Evolutionary conservation across 2,888 invertebrate genomes (phyloP), one percentile per base, ranked within the genome.

Genomic region (Psylliodes chrysocephalus): DNA sequence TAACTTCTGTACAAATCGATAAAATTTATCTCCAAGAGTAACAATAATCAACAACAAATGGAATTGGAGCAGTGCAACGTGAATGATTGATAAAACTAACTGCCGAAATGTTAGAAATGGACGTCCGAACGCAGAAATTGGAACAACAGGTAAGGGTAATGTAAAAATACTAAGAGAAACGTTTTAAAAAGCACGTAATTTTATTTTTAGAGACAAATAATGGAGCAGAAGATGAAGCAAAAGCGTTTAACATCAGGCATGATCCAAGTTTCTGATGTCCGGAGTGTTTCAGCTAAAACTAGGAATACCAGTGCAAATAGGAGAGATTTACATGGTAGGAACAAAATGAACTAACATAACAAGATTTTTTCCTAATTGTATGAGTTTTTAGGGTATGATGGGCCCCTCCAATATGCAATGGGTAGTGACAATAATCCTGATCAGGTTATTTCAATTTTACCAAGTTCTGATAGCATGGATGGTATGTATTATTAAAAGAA

Each of bases 171-270:
- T 17, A 22, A 22, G 22, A 30, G 18, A 22, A 38, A 35, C n/a
- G 33, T 44, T 44, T n/a, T 25, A 75, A 69, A 75, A 70, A 68
- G 35, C 1, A 15, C 38, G 4, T 46, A 22, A 54, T 63, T 46
- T 40, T 51, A 69, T 10, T 72, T 75, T 46, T 57, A 95, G 94
- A 88, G 93, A 69, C 94, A 94, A 82, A 79, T 94, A 71, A 90
- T 94, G 89, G 94, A 95, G 78, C 92, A 92, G 77, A 94, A 94
- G 82, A 92, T 94, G 87, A 90, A 91, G 73, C 92, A 93, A 77
- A 94, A 95, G 79, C 85, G 94, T 54, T 91, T 94, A 77, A 90
- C 90, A 63, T 89, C 91, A 52, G 93, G 94, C 28, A 91, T 94
- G 91, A 91, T 95, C 33, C 93, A 93, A 78, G 92, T 93, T 5